These are phyloP conservation scores for Rhynchotus rufescens DNA, from an alignment of 2,797 vertebrate species.

Conservation along the genomic window DNA sequence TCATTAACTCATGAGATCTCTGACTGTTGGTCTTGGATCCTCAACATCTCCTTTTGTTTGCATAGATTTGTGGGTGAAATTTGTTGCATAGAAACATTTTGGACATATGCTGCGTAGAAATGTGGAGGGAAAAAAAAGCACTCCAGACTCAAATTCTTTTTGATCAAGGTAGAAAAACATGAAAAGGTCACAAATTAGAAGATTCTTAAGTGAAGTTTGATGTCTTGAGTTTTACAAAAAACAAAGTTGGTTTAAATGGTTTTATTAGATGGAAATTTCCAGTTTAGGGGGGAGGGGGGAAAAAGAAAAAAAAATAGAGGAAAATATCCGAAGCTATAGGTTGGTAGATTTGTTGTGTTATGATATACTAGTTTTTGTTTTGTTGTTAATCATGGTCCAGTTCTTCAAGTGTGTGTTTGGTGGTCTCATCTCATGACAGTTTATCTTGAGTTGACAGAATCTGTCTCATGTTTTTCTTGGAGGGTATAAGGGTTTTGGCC, in stretches of 20 bases:
- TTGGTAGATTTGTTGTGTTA: not conserved
- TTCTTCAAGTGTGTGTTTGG: not conserved
- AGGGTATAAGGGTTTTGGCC: not conserved
- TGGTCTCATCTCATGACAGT: not conserved
- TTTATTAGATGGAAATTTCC: conserved; percentile 4
- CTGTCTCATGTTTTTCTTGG: not conserved
- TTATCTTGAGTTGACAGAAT: not conserved
- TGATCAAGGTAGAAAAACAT: not conserved
- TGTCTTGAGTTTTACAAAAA: not conserved
- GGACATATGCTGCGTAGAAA: not conserved
- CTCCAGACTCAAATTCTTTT: not conserved
- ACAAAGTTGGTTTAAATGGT: not conserved
- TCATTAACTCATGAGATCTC: not conserved
- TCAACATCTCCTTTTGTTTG: not conserved
- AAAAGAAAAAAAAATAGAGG: not conserved
- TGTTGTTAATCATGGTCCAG: not conserved
- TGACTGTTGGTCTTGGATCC: not conserved
- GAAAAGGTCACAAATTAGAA: not conserved
- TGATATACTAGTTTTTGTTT: not conserved
- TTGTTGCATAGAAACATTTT: not conserved
- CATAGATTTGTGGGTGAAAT: not conserved
- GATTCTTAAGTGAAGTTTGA: not conserved
- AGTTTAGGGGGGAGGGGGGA: not conserved
- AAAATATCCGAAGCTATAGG: not conserved
- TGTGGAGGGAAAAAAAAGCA: fast-evolving